Percentiles rank a stretch among this genome's conserved stretches.
These are phyloP conservation scores for Pangasius larnaudii DNA, from an alignment of 2,797 vertebrate species.

Conservation along the genomic window DNA sequence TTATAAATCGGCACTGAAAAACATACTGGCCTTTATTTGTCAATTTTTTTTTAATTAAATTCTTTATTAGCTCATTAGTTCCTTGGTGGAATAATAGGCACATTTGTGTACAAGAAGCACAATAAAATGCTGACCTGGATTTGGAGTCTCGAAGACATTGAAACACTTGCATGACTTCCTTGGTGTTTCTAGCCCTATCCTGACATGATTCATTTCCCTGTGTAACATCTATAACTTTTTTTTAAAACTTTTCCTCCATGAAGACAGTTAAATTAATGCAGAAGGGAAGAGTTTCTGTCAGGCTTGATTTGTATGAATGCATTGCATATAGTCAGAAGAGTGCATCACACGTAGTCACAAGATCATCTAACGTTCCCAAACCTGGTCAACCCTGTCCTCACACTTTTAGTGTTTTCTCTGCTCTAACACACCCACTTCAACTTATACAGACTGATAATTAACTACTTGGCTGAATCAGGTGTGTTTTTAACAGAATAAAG, in stretches of 20 bases:
- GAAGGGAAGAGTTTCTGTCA: not conserved
- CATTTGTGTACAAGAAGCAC: not conserved
- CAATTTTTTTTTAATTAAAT: too few species aligned
- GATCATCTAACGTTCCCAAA: not conserved
- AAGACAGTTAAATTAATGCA: not conserved
- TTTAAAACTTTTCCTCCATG: not conserved
- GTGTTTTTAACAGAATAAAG: not conserved
- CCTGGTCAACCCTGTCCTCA: not conserved
- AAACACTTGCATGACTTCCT: not conserved
- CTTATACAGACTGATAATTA: not conserved
- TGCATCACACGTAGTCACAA: not conserved
- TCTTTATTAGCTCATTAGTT: not conserved
- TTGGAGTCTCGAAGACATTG: not conserved
- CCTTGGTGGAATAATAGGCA: not conserved
- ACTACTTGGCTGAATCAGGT: not conserved
- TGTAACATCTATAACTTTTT: not conserved
- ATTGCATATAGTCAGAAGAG: not conserved
- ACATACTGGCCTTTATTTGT: not conserved
- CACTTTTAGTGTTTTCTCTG: not conserved
- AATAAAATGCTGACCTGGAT: not conserved
- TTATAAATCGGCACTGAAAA: slow-evolving; percentile 2
- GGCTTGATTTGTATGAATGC: not conserved
- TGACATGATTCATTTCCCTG: not conserved
- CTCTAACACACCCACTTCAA: not conserved
- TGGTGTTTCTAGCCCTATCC: not conserved